Evolutionary conservation across 2,888 invertebrate species (phyloP).

Genomic region (Crocallis elinguaria): DNA sequence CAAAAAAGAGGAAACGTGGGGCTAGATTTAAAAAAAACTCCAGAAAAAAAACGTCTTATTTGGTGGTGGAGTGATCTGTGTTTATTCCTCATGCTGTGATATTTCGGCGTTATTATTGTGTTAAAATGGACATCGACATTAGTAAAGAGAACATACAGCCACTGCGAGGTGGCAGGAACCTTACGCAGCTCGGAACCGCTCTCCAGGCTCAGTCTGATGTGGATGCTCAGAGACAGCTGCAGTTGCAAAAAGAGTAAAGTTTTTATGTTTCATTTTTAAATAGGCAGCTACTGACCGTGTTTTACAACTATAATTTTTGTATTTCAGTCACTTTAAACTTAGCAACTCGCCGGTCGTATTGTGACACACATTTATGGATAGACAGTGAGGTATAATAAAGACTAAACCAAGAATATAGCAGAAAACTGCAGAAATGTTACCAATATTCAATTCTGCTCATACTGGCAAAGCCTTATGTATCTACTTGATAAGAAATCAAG

Average conservation of each 20-base stretch:
- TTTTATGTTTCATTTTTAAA: constrained; percentile 37
- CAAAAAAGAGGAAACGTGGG: constrained; percentile 37
- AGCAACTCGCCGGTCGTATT: background rate
- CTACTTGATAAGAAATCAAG: background rate
- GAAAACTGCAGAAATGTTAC: background rate
- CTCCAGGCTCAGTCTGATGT: constrained; percentile 90
- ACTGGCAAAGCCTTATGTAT: background rate
- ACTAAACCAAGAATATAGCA: background rate
- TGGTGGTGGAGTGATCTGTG: constrained; percentile 69
- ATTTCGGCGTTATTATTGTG: constrained; percentile 62
- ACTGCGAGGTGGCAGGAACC: constrained; percentile 93
- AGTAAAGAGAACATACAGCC: constrained; percentile 98
- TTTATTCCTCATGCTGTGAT: constrained; percentile 76
- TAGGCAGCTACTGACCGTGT: background rate
- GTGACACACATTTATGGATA: background rate
- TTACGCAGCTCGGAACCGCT: constrained; percentile 90
- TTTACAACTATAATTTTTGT: background rate
- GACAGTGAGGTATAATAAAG: background rate
- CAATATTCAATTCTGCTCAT: background rate
- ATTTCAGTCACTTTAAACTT: background rate
- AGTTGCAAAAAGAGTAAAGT: constrained; percentile 88
- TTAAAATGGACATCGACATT: constrained; percentile 89
- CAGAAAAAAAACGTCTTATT: constrained; percentile 62
- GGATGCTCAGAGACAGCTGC: constrained; percentile 87
- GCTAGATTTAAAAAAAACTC: constrained; percentile 44